Conservation (phyloP, 2,113 vertebrate genomes). For the Microtus montanus region DNA sequence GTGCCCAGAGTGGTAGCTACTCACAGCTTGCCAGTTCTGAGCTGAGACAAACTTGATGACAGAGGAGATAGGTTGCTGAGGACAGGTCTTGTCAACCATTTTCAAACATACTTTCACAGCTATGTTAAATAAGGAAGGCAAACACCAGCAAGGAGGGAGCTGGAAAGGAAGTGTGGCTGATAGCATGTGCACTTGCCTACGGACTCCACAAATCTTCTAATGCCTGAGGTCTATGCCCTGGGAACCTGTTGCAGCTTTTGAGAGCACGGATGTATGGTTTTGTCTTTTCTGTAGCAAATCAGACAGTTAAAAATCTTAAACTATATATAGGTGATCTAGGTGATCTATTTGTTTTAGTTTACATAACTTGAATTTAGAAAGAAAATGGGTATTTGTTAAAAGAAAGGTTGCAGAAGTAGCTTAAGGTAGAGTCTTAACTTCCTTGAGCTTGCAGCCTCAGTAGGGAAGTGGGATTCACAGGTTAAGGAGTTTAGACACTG, state of each 20-base stretch:
- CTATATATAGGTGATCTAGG: neutral
- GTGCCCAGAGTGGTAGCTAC: neutral
- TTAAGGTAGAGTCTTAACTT: neutral
- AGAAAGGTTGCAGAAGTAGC: neutral
- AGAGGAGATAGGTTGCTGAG: neutral
- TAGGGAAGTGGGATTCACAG: neutral
- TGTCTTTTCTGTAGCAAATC: neutral
- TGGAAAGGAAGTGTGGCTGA: neutral
- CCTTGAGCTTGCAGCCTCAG: neutral
- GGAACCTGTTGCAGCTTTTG: neutral
- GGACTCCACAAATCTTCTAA: neutral
- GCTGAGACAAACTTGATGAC: neutral
- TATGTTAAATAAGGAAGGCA: constrained; percentile 8
- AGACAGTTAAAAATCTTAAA: neutral
- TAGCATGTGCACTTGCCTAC: neutral
- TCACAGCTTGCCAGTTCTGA: neutral
- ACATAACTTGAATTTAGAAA: neutral
- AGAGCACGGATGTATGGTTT: neutral
- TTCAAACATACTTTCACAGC: neutral
- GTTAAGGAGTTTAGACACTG: neutral
- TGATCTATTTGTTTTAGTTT: neutral
- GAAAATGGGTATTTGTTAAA: neutral
- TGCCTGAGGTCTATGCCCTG: neutral
- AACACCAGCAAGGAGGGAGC: neutral
- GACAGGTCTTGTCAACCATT: neutral